These are phyloP conservation scores for Coreoperca whiteheadi DNA, from an alignment of 2,113 vertebrate species.

Conservation along the genomic window DNA sequence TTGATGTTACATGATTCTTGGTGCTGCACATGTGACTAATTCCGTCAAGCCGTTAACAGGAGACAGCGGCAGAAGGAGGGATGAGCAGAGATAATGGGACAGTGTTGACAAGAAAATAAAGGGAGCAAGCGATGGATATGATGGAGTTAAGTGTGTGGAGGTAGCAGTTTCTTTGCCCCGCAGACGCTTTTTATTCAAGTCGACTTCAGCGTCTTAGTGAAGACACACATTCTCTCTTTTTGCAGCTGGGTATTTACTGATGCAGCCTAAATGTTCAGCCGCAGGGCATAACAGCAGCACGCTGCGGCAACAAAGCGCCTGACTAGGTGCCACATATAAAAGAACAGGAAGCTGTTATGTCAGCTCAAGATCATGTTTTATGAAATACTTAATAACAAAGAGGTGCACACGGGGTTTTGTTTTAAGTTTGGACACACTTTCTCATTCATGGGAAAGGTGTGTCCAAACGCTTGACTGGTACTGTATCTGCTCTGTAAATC, in stretches of 20 bases:
- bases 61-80: slow-evolving; percentile 21
- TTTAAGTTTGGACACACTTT: too few species aligned
- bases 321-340: slow-evolving; percentile 17
- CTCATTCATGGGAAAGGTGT: too few species aligned
- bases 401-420: background rate
- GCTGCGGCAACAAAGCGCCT: slow-evolving; percentile 40
- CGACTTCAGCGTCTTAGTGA: slow-evolving; percentile 57
- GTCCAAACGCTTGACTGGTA: too few species aligned
- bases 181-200: slow-evolving; percentile 72
- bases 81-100: slow-evolving; percentile 52
- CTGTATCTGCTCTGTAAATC: background rate
- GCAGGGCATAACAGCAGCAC: slow-evolving; percentile 46
- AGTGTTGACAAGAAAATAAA: slow-evolving; percentile 47
- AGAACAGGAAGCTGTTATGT: slow-evolving; percentile 20
- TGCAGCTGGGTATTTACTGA: slow-evolving; percentile 74
- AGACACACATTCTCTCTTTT: slow-evolving; percentile 59
- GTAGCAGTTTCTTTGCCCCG: slow-evolving; percentile 53
- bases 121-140: slow-evolving; percentile 11
- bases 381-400: background rate
- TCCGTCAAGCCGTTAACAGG: slow-evolving; percentile 16
- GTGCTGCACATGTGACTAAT: slow-evolving; percentile 28
- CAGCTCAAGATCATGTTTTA: background rate
- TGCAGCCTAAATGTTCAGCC: slow-evolving; percentile 72
- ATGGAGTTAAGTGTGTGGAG: slow-evolving; percentile 55
- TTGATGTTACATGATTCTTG: slow-evolving; percentile 54